These are phyloP conservation scores for Caenorhabditis sulstoni DNA, from an alignment of 2,888 invertebrate species.

Conservation along the genomic window DNA sequence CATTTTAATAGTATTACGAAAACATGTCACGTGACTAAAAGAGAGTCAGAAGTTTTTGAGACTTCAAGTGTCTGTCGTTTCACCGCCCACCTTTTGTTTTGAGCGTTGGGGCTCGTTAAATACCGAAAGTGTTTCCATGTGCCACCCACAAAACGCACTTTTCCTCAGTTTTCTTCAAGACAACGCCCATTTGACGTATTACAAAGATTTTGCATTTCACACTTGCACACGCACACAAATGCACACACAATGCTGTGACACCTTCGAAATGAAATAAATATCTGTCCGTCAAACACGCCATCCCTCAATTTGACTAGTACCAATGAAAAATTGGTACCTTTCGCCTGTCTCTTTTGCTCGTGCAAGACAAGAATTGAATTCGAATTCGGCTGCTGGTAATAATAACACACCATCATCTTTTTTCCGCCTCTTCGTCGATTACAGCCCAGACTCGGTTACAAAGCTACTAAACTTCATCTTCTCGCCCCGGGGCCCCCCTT, in stretches of 20 bases:
- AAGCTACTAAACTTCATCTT: slow-evolving; percentile 58
- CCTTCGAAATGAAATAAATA: slow-evolving; percentile 25
- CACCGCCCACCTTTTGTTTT: slow-evolving; percentile 4
- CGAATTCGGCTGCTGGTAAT: slow-evolving; percentile 7
- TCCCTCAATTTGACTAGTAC: slow-evolving; percentile 38
- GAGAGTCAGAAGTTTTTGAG: too few relatives aligned
- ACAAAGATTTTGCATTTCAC: slow-evolving; percentile 49
- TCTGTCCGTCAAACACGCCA: slow-evolving; percentile 24
- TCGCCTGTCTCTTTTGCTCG: neutral
- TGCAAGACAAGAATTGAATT: slow-evolving; percentile 22
- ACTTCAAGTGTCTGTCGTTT: neutral
- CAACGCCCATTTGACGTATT: slow-evolving; percentile 32
- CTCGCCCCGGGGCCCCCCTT: neutral
- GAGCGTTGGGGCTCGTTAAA: slow-evolving; percentile 38
- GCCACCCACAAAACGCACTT: slow-evolving; percentile 26
- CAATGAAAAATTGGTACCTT: slow-evolving; percentile 6
- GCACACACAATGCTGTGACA: too few relatives aligned
- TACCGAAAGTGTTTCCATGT: slow-evolving; percentile 56
- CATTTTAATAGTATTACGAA: too few relatives aligned
- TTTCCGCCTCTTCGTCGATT: slow-evolving; percentile 41
- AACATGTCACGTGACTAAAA: too few relatives aligned
- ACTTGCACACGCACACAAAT: neutral
- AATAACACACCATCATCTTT: slow-evolving; percentile 14
- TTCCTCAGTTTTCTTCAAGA: neutral
- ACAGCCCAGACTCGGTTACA: slow-evolving; percentile 43